These are phyloP conservation scores for Euplexia lucipara DNA, from an alignment of 2,888 invertebrate genomes.

Conservation along the genomic window DNA sequence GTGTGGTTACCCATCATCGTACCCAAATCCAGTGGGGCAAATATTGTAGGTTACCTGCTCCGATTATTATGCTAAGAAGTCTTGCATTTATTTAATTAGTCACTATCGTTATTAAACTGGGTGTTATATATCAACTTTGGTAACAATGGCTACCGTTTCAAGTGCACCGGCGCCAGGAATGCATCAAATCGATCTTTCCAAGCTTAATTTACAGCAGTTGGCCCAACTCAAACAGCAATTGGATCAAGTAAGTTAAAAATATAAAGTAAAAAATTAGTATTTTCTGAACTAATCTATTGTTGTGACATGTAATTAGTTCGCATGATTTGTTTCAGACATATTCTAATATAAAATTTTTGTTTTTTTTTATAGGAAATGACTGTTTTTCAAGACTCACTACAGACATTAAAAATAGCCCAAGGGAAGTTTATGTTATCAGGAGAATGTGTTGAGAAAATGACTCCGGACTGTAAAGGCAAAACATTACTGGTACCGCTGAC, in stretches of 20 bases:
- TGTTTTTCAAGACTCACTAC: slow-evolving; percentile 97
- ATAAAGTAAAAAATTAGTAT: background rate
- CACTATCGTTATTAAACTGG: slow-evolving; percentile 43
- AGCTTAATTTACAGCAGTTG: slow-evolving; percentile 95
- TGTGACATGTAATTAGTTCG: background rate
- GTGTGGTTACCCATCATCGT: too few relatives aligned
- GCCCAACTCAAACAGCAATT: slow-evolving; percentile 96
- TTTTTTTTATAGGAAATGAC: slow-evolving; percentile 93
- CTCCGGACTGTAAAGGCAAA: slow-evolving; percentile 94
- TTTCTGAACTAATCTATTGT: background rate
- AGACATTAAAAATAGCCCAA: slow-evolving; percentile 97
- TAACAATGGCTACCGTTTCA: slow-evolving; percentile 92
- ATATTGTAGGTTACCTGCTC: slow-evolving; percentile 60
- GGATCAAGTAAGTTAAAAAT: slow-evolving; percentile 92
- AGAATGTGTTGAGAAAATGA: slow-evolving; percentile 95
- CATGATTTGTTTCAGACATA: background rate
- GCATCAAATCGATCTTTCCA: slow-evolving; percentile 95
- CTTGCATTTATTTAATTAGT: slow-evolving; percentile 33
- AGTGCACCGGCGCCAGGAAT: slow-evolving; percentile 92
- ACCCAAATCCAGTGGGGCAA: slow-evolving; percentile 5
- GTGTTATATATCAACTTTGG: slow-evolving; percentile 39
- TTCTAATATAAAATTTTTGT: background rate
- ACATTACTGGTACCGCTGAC: slow-evolving; percentile 98
- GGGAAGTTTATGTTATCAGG: slow-evolving; percentile 97
- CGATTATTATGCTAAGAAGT: slow-evolving; percentile 50